Evolutionary conservation across 2,113 vertebrate species (phyloP), one percentile per base, ranked within the genome.

Genomic region (Arothron firmamentum): DNA sequence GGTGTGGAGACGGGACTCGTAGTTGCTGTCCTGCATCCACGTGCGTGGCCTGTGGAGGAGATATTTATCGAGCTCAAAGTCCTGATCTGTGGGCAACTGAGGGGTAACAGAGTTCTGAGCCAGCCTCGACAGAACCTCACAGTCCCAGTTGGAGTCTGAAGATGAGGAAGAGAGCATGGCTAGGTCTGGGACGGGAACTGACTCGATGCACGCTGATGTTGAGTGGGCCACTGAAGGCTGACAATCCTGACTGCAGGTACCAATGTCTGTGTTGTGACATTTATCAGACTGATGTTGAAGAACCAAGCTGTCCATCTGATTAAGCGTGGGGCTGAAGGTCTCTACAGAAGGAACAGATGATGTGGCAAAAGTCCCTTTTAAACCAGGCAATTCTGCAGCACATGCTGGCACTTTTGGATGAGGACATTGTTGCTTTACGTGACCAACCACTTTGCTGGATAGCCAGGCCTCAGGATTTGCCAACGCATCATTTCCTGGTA

Each of bases 201-300:
- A 72, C 25, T 91, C 91, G n/a, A 90, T 89, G 74, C 79, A 77
- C 49, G 87, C 18, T 1, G 90, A 84, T 47, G 80, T 64, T 2
- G 83, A 83, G 56, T 72, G 83, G 42, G 80, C 80, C 0, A 47
- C 52, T 5, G 79, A 75, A 6, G 12, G n/a, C 7, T 64, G 76
- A n/a, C 73, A 77, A 48, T 72, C 62, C 53, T 67, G 80, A 58
- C 71, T 74, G 41, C 59, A 72, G 28, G 28, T 31, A 9, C 1
- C 1, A 31, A 31, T 31, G 28, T 38, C 34, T 38, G 34, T 12
- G 47, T 61, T n/a, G 17, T 9, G 55, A 21, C 31, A 4, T 61
- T 77, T 69, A 19, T 48, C 13, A 1, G 25, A 23, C 11, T 52
- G 20, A 4, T 31, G 21, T 11, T 34, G 28, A 49, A 52, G 23